Evolutionary conservation across 2,113 vertebrate species (phyloP), one percentile per base, ranked within the genome.

Genomic region (Rhinopomastus cyanomelas): DNA sequence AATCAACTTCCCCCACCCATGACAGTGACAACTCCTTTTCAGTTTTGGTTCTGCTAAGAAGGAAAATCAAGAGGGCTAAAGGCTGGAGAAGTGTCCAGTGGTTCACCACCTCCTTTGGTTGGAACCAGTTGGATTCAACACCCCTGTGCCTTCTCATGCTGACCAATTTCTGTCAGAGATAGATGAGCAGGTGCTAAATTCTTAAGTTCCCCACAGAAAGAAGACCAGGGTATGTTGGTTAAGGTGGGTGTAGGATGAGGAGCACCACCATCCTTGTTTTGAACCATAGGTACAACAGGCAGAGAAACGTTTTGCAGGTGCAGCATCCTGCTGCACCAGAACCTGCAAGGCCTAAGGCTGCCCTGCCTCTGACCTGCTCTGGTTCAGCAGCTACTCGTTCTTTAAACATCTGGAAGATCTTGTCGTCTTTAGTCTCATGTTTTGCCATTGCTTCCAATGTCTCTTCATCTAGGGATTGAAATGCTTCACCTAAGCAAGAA

Each of bases 401-500:
- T 95, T 98, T 99, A 95, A 99, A 99, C 23, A 82, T 97, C 30
- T 96, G 98, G 87, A 99, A 98, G 75, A 98, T 92, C 92, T 97
- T 98, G 75, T 97, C 98, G 85, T 99, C 99, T 88, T 96, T 94
- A 25, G 98, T 98, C 93, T 99, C 99, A 27, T 98, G 98, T 96
- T 98, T 97, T 55, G 99, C 98, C 98, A 99, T 98, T 81, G 98
- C 98, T 46, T 99, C 98, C 82, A 99, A 82, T 22, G 98, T 98
- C 16, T 94, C 86, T 67, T 98, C 98, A 81, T 97, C 96, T 55
- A 98, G 88, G 32, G 96, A 96, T 1, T 94, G 96, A 68, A 66
- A 72, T 22, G 46, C 29, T 76, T 91, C 87, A 80, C 44, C 97
- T 98, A 90, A 85, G 76, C 29, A 92, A 88, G 79, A 26, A 12